Conservation (phyloP, 2,797 vertebrate genomes). For the Podarcis siculus region DNA sequence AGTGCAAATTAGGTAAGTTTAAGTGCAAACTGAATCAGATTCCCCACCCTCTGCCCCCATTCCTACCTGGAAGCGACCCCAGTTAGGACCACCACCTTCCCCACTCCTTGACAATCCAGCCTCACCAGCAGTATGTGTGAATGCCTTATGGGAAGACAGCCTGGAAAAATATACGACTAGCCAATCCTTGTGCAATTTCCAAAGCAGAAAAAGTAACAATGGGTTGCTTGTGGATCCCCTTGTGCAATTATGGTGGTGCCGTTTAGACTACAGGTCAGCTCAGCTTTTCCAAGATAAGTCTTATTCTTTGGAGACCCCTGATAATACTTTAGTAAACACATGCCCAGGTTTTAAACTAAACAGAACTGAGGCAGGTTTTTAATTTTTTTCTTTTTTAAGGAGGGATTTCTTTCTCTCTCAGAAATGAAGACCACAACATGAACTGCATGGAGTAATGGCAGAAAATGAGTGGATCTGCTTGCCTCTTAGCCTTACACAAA, state of each 20-base stretch:
- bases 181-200: neutral
- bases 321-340: constrained; percentile 21
- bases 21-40: no score
- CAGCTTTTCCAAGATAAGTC: constrained; percentile 13
- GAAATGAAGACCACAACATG: neutral
- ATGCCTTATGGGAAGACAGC: neutral
- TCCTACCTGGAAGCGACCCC: neutral
- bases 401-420: neutral
- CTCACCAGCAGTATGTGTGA: neutral
- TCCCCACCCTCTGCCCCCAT: neutral
- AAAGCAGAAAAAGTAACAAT: constrained; percentile 13
- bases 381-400: neutral
- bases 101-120: neutral
- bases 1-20: no score
- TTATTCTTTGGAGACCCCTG: constrained; percentile 9
- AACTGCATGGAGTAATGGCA: neutral
- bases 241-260: constrained; percentile 16
- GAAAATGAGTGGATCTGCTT: neutral
- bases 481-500: neutral
- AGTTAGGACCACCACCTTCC: neutral
- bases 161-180: neutral
- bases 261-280: constrained; percentile 26
- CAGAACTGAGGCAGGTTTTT: constrained; percentile 4
- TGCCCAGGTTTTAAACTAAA: constrained; percentile 11
- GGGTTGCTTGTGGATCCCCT: constrained; percentile 14